Conservation (phyloP, 2,113 vertebrate species). For the Jacana jacana region DNA sequence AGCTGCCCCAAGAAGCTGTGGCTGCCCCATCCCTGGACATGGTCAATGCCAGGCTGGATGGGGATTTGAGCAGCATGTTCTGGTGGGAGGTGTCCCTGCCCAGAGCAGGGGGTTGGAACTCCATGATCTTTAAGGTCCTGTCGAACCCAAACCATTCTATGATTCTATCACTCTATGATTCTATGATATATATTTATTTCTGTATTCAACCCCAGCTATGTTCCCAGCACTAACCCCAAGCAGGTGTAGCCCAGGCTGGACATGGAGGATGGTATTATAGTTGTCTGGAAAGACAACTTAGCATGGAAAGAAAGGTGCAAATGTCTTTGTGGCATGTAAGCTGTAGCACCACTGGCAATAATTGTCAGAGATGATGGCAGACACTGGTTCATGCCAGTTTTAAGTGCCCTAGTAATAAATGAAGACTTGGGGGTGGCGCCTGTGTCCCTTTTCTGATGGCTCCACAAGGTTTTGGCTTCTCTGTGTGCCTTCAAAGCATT, state of each 20-base stretch:
- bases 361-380: background rate
- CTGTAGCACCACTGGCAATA: background rate
- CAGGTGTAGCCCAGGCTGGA: background rate
- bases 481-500: background rate
- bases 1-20: too few relatives aligned
- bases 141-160: too few relatives aligned
- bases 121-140: too few relatives aligned
- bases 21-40: too few relatives aligned
- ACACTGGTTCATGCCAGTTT: background rate
- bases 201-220: background rate
- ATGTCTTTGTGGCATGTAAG: background rate
- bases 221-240: background rate
- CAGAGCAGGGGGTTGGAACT: too few relatives aligned
- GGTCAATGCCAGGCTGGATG: too few relatives aligned
- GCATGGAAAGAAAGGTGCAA: background rate
- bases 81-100: too few relatives aligned
- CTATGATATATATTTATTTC: background rate
- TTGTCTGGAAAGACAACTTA: background rate
- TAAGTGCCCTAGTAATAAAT: background rate
- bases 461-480: background rate
- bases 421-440: background rate
- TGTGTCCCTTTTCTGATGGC: background rate
- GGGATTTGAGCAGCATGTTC: too few relatives aligned
- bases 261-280: background rate
- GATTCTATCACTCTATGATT: too few relatives aligned